Conservation (phyloP, 2,797 vertebrate species). For the Allobates femoralis region DNA sequence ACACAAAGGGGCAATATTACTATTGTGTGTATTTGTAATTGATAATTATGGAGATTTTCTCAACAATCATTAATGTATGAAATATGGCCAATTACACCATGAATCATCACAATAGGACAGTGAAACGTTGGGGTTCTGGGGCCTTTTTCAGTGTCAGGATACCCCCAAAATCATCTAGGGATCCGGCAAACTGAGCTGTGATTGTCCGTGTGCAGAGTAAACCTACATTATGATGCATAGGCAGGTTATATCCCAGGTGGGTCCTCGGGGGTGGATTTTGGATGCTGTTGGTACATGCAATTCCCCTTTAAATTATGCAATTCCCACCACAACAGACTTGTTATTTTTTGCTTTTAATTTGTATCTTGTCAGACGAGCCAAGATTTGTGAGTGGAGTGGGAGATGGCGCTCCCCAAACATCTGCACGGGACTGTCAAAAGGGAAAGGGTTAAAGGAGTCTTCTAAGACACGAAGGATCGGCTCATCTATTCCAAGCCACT, state of each 20-base stretch:
- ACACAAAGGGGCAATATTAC: too few relatives aligned
- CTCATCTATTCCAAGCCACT: slow-evolving; percentile 58
- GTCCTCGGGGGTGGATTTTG: slow-evolving; percentile 1
- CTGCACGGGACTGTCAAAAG: neutral
- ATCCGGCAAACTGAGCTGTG: too few relatives aligned
- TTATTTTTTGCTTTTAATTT: slow-evolving; percentile 28
- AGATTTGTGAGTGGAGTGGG: slow-evolving; percentile 24
- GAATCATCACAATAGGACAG: too few relatives aligned
- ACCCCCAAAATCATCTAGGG: too few relatives aligned
- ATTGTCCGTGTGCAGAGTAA: too few relatives aligned
- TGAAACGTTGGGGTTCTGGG: too few relatives aligned
- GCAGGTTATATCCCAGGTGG: neutral
- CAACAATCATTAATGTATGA: too few relatives aligned
- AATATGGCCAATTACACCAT: too few relatives aligned
- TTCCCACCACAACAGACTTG: slow-evolving; percentile 14
- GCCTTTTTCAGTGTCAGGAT: too few relatives aligned
- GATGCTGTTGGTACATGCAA: neutral
- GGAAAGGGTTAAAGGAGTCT: slow-evolving; percentile 29
- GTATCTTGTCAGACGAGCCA: neutral
- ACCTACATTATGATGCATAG: too few relatives aligned
- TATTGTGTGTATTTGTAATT: too few relatives aligned
- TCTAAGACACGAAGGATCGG: slow-evolving; percentile 20
- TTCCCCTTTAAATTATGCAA: slow-evolving; percentile 28
- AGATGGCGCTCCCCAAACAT: slow-evolving; percentile 15
- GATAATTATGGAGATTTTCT: too few relatives aligned